These are phyloP conservation scores for Heterodera filipjevi DNA, from an alignment of 2,888 invertebrate species.

Conservation along the genomic window DNA sequence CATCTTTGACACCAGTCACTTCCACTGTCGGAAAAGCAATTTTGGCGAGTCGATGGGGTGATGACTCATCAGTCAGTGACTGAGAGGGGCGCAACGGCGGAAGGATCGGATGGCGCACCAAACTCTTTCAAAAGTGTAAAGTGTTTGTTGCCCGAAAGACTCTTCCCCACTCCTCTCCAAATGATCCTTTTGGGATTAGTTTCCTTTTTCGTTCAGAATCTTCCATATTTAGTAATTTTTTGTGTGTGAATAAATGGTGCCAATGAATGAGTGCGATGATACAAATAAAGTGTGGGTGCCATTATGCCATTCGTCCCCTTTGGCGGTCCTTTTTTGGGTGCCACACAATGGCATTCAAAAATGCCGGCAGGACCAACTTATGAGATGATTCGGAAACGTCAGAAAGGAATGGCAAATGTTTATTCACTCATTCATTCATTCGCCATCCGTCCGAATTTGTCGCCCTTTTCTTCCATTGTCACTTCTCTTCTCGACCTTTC, in stretches of 20 bases:
- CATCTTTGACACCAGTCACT: background rate
- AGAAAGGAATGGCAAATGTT: background rate
- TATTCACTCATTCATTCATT: background rate
- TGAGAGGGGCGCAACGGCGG: background rate
- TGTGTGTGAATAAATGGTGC: background rate
- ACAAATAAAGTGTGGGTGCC: background rate
- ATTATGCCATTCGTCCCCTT: background rate
- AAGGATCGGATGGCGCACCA: background rate
- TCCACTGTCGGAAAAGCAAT: background rate
- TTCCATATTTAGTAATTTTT: background rate
- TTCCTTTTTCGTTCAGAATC: background rate
- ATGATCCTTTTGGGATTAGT: background rate
- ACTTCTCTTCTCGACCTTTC: background rate
- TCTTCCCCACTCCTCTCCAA: background rate
- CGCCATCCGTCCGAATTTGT: background rate
- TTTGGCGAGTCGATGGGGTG: slow-evolving; percentile 1
- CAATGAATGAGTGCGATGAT: background rate
- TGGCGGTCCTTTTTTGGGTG: background rate
- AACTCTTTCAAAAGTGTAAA: slow-evolving; percentile 1
- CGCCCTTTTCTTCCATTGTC: background rate
- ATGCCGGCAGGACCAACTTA: background rate
- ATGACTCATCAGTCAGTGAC: background rate
- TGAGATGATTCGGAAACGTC: background rate
- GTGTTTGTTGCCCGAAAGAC: background rate
- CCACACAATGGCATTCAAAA: slow-evolving; percentile 9